Base-by-base conservation (phyloP, 2,888 invertebrate species). In the Galeruca laticollis region DNA sequence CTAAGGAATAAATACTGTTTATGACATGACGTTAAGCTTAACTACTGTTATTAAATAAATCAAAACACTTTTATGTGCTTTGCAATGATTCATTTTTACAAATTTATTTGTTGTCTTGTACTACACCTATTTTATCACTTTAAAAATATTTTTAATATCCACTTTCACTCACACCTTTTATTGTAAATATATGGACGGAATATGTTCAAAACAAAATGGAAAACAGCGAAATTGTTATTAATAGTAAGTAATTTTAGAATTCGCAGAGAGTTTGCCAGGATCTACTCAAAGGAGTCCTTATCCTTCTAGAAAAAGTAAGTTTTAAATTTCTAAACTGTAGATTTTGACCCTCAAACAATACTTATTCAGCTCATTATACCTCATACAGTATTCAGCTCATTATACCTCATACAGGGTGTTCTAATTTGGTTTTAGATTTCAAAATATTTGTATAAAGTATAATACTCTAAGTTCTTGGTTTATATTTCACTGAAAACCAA, bases 241-340 rank as follows among this genome's bases (percentile, higher is more conserved):
- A 65, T 65, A 43, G 59, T 66, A 66, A 66, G 59, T 66, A 59
- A 10, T 78, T 88, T 70, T 87, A 94, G 94, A 95, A 89, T 93
- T 93, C 86, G 94, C 93, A 80, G 95, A 95, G 87, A 94, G 93
- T 86, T 88, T 95, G 86, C 94, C 94, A 77, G 90, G 93, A 82
- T 92, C 94, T 78, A 94, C 91, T 83, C 94, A 93, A 87, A 91
- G 95, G 84, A 94, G 94, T 86, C 94, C 95, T 68, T 94, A 95
- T 86, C 93, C 93, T 78, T 88, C 92, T 76, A 89, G 95, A 86
- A 91, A 94, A 89, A 91, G 95, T 95, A 89, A 93, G 94, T 92
- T 84, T n/a, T 52, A 20, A 20, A 52, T 43, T 18, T 40, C 18
- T 18, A 43, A 3, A 43, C 2, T 60, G n/a, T 52, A 37, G 3